Conservation (phyloP, 2,888 invertebrate genomes). For the Malthinus seriepunctatus region DNA sequence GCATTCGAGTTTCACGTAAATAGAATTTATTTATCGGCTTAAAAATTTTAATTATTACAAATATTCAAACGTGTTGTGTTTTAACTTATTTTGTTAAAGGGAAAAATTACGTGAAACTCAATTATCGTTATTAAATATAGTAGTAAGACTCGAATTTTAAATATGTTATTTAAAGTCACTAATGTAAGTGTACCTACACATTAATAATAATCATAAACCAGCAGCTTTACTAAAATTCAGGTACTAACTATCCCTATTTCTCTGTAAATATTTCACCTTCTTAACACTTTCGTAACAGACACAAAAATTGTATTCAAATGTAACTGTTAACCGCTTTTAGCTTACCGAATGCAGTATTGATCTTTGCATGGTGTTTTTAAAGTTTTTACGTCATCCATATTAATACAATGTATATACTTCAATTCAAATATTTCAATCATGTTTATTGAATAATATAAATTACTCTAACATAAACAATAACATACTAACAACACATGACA, state of each 20-base stretch:
- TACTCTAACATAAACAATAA: constrained; percentile 25
- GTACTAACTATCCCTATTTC: constrained; percentile 16
- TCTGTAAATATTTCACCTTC: too few relatives aligned
- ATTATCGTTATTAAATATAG: constrained; percentile 7
- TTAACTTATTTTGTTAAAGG: too few relatives aligned
- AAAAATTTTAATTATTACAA: too few relatives aligned
- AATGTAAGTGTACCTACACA: constrained; percentile 8
- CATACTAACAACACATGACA: constrained; percentile 15
- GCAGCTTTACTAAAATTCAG: constrained; percentile 20
- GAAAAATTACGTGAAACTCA: too few relatives aligned
- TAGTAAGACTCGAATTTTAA: constrained; percentile 13
- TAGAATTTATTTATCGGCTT: too few relatives aligned
- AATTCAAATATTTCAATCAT: constrained; percentile 15
- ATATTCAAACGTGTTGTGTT: too few relatives aligned
- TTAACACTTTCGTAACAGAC: too few relatives aligned
- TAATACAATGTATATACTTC: background rate
- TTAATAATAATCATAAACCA: constrained; percentile 20
- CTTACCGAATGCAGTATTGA: background rate
- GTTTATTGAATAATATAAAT: constrained; percentile 21
- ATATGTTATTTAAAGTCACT: constrained; percentile 9
- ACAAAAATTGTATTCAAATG: too few relatives aligned
- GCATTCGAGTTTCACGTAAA: too few relatives aligned
- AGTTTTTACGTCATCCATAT: background rate
- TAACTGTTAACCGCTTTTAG: too few relatives aligned
- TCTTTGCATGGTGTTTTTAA: background rate